Evolutionary conservation across 2,797 vertebrate species (phyloP).

Genomic region (Sternarchorhynchus goeldii): DNA sequence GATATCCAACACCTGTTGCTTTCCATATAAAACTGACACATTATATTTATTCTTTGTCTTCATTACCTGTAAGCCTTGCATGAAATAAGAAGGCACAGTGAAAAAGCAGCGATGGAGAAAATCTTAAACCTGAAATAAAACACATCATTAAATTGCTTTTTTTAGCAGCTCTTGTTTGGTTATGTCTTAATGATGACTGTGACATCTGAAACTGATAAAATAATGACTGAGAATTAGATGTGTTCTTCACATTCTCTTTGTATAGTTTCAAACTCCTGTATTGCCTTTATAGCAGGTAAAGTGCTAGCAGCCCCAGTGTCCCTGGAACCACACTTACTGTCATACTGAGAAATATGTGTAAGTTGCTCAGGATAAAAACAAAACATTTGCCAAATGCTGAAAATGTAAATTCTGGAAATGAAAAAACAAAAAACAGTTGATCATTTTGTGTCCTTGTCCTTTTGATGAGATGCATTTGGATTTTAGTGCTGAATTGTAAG

Average conservation of each 20-base stretch:
- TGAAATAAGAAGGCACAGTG: conserved; percentile 1
- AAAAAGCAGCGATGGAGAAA: not conserved
- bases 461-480: not conserved
- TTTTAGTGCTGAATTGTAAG: not conserved
- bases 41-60: conserved; percentile 53
- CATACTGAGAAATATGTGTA: too few relatives aligned
- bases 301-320: too few relatives aligned
- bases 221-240: too few relatives aligned
- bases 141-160: not conserved
- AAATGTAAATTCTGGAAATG: not conserved
- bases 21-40: conserved; percentile 73
- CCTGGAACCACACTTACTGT: too few relatives aligned
- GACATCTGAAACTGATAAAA: too few relatives aligned
- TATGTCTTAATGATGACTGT: too few relatives aligned
- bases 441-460: not conserved
- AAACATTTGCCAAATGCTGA: not conserved
- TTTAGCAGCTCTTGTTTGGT: too few relatives aligned
- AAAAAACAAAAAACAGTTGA: conserved; percentile 1
- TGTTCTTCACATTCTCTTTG: too few relatives aligned
- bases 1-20: conserved; percentile 31
- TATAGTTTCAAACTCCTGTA: too few relatives aligned
- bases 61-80: not conserved
- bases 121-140: not conserved
- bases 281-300: too few relatives aligned
- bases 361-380: too few relatives aligned